These are phyloP conservation scores for Platypus cylindrus DNA, from an alignment of 2,888 invertebrate species.

Conservation along the genomic window DNA sequence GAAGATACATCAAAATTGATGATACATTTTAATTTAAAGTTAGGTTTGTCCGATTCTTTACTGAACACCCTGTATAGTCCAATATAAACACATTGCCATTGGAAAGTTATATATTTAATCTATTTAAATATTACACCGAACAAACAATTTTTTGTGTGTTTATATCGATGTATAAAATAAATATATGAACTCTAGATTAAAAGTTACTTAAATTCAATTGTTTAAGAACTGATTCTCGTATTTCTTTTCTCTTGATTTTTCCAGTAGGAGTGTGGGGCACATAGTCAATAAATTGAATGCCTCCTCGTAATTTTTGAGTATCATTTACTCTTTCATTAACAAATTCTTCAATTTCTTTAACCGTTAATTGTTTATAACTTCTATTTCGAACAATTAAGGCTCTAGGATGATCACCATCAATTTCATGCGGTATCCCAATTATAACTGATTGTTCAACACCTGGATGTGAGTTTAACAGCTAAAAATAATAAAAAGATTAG, in stretches of 20 bases:
- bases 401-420: slow-evolving; percentile 28
- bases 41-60: too few species aligned
- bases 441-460: slow-evolving; percentile 24
- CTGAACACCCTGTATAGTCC: too few species aligned
- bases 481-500: background rate
- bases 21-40: too few species aligned
- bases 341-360: slow-evolving; percentile 23
- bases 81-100: too few species aligned
- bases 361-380: slow-evolving; percentile 10
- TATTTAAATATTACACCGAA: too few species aligned
- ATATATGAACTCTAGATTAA: too few species aligned
- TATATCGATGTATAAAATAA: too few species aligned
- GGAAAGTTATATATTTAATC: too few species aligned
- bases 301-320: slow-evolving; percentile 27
- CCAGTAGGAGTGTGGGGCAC: slow-evolving; percentile 29
- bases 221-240: too few species aligned
- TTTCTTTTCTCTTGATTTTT: slow-evolving; percentile 23
- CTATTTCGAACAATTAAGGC: slow-evolving; percentile 22
- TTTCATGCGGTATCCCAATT: slow-evolving; percentile 27
- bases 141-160: too few species aligned
- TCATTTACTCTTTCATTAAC: slow-evolving; percentile 25
- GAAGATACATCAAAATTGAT: too few species aligned
- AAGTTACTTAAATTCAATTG: too few species aligned
- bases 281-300: slow-evolving; percentile 24
- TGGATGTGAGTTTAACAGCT: slow-evolving; percentile 21